Conservation (phyloP, 2,888 invertebrate species). For the Lycophotia porphyrea region DNA sequence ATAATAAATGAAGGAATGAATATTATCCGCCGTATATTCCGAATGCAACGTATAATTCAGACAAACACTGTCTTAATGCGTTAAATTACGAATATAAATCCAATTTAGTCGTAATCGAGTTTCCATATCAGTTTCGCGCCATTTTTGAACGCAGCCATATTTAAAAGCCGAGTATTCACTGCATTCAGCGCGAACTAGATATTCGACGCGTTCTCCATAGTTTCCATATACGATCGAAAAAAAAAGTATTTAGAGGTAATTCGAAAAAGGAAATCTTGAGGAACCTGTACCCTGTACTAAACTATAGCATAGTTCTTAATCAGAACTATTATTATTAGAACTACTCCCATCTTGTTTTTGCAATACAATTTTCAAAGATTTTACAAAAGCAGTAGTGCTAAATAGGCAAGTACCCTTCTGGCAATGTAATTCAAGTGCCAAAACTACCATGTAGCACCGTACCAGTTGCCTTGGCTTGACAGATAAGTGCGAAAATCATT, state of each 20-base stretch:
- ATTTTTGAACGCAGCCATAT: slow-evolving; percentile 56
- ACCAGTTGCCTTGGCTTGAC: background rate
- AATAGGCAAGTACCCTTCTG: background rate
- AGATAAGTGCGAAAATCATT: background rate
- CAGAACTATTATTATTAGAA: no score
- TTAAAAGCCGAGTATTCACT: slow-evolving; percentile 44
- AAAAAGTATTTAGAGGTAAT: slow-evolving; percentile 22
- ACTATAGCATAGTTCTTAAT: background rate
- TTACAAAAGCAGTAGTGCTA: background rate
- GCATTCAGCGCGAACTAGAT: slow-evolving; percentile 34
- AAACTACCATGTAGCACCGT: background rate
- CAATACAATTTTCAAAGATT: background rate
- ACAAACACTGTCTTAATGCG: slow-evolving; percentile 34
- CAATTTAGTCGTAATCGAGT: slow-evolving; percentile 54
- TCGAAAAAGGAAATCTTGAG: slow-evolving; percentile 23
- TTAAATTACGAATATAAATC: slow-evolving; percentile 54
- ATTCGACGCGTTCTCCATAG: slow-evolving; percentile 26
- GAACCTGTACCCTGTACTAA: slow-evolving; percentile 21
- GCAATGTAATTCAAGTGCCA: background rate
- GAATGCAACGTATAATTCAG: slow-evolving; percentile 33
- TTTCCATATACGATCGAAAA: slow-evolving; percentile 4
- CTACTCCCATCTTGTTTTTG: background rate
- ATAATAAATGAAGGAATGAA: slow-evolving; percentile 23
- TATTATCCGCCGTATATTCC: slow-evolving; percentile 10
- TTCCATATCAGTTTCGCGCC: slow-evolving; percentile 61